Evolutionary conservation across 2,888 invertebrate species (phyloP).

Genomic region (Caenorhabditis doughertyi): DNA sequence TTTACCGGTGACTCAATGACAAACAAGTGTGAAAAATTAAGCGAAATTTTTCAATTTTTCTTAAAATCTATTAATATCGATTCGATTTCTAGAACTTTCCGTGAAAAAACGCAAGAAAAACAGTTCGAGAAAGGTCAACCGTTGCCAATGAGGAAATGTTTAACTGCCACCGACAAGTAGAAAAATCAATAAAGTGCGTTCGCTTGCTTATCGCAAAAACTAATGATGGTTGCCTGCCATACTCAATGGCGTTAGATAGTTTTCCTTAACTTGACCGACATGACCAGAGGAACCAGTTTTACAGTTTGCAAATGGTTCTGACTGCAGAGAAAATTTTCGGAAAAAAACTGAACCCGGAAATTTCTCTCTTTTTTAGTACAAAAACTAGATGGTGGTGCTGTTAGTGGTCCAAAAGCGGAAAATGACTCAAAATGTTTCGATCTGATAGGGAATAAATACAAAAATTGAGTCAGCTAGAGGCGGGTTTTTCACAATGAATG

Average conservation of each 20-base stretch:
- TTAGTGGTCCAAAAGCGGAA: neutral
- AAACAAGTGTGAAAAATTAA: neutral
- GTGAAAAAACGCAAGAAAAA: neutral
- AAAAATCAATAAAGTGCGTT: constrained; percentile 52
- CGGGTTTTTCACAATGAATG: constrained; percentile 45
- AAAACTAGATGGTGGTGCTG: neutral
- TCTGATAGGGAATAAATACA: constrained; percentile 34
- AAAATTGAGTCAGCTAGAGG: constrained; percentile 41
- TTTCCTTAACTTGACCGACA: constrained; percentile 9
- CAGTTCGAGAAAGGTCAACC: neutral
- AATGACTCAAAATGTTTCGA: constrained; percentile 15
- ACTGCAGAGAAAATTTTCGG: no score
- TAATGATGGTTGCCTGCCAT: constrained; percentile 19
- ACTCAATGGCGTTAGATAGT: neutral
- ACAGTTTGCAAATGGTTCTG: no score
- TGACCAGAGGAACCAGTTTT: neutral
- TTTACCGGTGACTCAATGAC: constrained; percentile 36
- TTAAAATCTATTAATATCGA: no score
- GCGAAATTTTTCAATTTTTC: no score
- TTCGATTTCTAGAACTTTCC: neutral
- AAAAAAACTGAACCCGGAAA: neutral
- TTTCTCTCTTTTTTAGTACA: neutral
- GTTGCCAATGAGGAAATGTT: neutral
- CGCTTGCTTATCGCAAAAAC: constrained; percentile 30
- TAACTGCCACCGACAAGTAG: constrained; percentile 33